Evolutionary conservation across 2,888 invertebrate genomes (phyloP), one percentile per base, ranked within the genome.

Genomic region (Phortica okadai): DNA sequence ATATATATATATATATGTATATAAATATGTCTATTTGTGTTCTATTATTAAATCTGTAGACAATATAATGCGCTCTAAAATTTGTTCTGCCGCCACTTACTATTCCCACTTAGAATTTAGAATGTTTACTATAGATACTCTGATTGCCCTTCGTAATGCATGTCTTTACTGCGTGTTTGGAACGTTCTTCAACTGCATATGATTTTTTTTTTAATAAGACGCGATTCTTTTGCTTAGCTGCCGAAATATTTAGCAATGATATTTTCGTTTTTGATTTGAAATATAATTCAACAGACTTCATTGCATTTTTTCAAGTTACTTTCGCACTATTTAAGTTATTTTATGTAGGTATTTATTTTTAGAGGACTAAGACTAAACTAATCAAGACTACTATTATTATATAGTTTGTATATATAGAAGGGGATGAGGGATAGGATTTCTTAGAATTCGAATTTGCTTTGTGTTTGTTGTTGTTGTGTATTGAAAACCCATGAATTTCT

Each of bases 401-500:
- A 25, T 21, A 14, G 58, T 25, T 45, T 69, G 10, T 69, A 33
- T 77, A 72, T 77, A 77, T 79, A 70, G 33, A 25, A 33, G 25
- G 41, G 41, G 58, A 10, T 59, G 16, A 77, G 72, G 79, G 33
- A 5, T 33, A 78, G 78, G 80, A 78, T 80, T 64, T 74, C 70
- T 70, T 81, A 74, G 81, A 87, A 82, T 56, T 86, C 82, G 81
- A 79, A 83, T 84, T 84, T 87, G 72, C 80, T 82, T 79, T 80
- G 80, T 78, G 81, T 81, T 78, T 70, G 70, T 72, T 10, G 70
- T 77, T 80, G 81, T 78, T 82, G 83, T 78, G 81, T 80, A 82
- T 80, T 86, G 83, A 86, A 85, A 83, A 83, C 84, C 86, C 85
- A 85, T 84, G 83, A 88, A 83, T 87, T 86, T 69, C 82, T 78